Conservation (phyloP, 2,797 vertebrate genomes). For the Pantherophis vulpinus region DNA sequence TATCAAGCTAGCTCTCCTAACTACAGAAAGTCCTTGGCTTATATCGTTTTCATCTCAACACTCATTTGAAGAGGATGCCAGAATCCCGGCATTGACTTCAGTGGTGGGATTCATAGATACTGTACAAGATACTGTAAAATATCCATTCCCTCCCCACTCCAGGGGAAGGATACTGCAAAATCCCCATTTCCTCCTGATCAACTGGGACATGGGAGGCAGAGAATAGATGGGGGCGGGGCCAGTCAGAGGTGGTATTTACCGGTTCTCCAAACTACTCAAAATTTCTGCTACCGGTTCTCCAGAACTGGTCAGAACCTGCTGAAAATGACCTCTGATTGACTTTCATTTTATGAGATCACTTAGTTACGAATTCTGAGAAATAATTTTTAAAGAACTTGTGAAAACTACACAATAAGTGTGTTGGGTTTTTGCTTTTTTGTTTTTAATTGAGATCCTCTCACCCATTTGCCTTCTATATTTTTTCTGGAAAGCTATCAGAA, state of each 20-base stretch:
- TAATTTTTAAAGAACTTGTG: neutral
- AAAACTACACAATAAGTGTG: neutral
- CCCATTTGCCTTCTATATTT: neutral
- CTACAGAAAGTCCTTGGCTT: neutral
- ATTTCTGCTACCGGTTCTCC: too few relatives aligned
- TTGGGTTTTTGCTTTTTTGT: neutral
- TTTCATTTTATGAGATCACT: neutral
- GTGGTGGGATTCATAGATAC: too few relatives aligned
- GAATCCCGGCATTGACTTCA: neutral
- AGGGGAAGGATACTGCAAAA: too few relatives aligned
- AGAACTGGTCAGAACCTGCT: too few relatives aligned
- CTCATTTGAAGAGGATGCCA: neutral
- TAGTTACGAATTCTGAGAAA: neutral
- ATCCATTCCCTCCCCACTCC: too few relatives aligned
- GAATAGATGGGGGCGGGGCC: too few relatives aligned
- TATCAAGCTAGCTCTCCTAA: neutral
- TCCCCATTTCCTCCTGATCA: too few relatives aligned
- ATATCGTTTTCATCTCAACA: neutral
- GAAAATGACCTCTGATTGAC: neutral
- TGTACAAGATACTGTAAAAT: too few relatives aligned
- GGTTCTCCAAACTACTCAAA: too few relatives aligned
- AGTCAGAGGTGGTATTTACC: too few relatives aligned
- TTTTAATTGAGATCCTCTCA: neutral
- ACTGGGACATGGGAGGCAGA: too few relatives aligned
- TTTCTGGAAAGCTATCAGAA: neutral